Base-by-base conservation (phyloP, 2,113 vertebrate genomes). In the Brienomyrus longianalis region DNA sequence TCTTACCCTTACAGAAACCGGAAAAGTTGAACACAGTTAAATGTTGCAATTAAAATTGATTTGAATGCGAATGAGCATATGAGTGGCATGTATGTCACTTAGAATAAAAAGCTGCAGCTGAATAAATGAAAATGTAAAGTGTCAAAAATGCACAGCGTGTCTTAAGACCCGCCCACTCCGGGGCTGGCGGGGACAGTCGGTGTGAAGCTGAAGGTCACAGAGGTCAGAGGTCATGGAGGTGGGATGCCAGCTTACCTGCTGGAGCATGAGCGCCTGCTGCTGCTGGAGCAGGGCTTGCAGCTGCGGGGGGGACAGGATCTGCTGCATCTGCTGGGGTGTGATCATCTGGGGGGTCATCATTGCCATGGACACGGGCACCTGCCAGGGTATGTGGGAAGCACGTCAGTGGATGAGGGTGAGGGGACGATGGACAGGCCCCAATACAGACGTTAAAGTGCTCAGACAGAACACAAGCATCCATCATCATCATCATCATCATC, bases 271-370 rank as follows among this genome's bases (percentile, higher is more conserved):
- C 0, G 98, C 98, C 92, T 99, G 98, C 89, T 99, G 98, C 95
- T 99, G 98, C 93, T 99, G 98, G 90, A 99, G 96, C 92, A 99
- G 94, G 39, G 98, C 98, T 95, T 99, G 98, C 45, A 99, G 97
- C 95, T 99, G 98, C 4, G 97, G 97, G 0, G 98, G 98, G 0
- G 98, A 99, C 93, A 99, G 96, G 94, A 99, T 98, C 97, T 99
- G 98, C 94, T 99, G 98, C 98, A 99, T 98, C 93, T 99, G 98
- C 94, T 99, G 98, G 1, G 98, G 97, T 3, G 97, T 99, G 92
- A 99, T 98, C 98, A 99, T 98, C 96, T 99, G 98, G 0, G 98
- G 98, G 62, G 98, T 98, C 98, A 99, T 99, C 98, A 99, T 99
- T 45, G 98, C 98, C 96, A 99, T 97, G 0, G 98, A 99, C 92